A percentile compares a stretch with the other conserved stretches of the same genome.
These are phyloP conservation scores for Porites cylindrica DNA, from an alignment of 92 coral and sea anemone genomes.

Conservation along the genomic window DNA sequence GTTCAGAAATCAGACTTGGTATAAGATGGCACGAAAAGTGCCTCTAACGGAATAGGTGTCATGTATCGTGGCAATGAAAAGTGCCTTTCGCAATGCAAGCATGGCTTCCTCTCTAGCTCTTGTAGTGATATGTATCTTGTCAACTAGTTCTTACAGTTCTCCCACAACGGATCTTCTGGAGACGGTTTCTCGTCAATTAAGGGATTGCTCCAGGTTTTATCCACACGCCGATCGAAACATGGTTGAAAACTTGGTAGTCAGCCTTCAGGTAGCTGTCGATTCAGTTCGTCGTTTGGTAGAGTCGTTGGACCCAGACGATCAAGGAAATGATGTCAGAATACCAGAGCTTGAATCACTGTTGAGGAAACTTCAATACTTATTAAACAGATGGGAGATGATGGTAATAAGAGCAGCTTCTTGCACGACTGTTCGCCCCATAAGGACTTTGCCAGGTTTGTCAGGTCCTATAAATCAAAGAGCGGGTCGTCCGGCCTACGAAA, in stretches of 20 bases:
- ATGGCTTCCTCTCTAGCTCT: neutral
- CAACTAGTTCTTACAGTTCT: neutral
- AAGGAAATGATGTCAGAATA: slow-evolving; percentile 8
- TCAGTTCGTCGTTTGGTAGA: slow-evolving; percentile 5
- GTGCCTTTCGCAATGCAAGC: slow-evolving; percentile 14
- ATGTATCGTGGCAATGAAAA: slow-evolving; percentile 17
- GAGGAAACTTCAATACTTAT: neutral
- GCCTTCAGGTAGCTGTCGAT: neutral
- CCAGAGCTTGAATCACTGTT: slow-evolving; percentile 4
- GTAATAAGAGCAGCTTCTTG: slow-evolving; percentile 2
- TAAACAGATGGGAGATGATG: slow-evolving; percentile 7
- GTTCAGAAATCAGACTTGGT: neutral
- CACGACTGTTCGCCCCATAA: slow-evolving; percentile 8
- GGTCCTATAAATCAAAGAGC: slow-evolving; percentile 1
- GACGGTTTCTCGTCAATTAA: neutral
- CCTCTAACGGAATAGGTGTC: neutral
- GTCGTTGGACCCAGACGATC: slow-evolving; percentile 4
- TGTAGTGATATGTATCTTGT: neutral
- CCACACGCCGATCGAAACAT: slow-evolving; percentile 3
- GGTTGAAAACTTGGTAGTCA: slow-evolving; percentile 1
- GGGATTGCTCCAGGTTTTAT: slow-evolving; percentile 2
- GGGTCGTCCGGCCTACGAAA: slow-evolving; percentile 23
- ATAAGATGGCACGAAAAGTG: slow-evolving; percentile 11
- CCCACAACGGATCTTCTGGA: slow-evolving; percentile 9
- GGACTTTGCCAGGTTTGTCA: slow-evolving; percentile 6